Conservation (phyloP, 1,140 invertebrate genomes). For the Bursaphelenchus mucronatus region DNA sequence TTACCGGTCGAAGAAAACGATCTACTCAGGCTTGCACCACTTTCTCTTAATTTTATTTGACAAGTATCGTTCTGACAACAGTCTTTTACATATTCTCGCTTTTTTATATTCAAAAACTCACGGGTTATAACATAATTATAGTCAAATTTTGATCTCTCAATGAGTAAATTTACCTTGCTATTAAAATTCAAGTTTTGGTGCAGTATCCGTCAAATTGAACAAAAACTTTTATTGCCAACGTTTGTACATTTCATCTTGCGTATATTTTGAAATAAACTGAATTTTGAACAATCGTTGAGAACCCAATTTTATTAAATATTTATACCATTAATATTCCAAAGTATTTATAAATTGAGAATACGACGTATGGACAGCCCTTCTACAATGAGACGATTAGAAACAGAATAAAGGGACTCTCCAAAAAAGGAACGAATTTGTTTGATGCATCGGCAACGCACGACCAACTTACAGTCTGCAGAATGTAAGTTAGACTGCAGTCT, state of each 20-base stretch:
- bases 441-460: too few species aligned
- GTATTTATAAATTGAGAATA: background rate
- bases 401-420: background rate
- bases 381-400: background rate
- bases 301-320: background rate
- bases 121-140: background rate
- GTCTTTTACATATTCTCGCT: background rate
- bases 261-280: background rate
- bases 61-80: background rate
- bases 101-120: background rate
- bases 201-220: background rate
- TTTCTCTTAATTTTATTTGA: slow-evolving; percentile 18
- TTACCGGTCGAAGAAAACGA: slow-evolving; percentile 26
- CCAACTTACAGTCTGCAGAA: too few species aligned
- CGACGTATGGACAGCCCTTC: background rate
- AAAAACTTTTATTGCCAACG: background rate
- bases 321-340: background rate
- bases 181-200: background rate
- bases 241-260: background rate
- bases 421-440: too few species aligned
- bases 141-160: background rate
- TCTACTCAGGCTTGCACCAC: slow-evolving; percentile 5
- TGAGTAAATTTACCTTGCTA: background rate
- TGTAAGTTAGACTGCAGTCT: too few species aligned
- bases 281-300: background rate